Conservation (phyloP, 2,797 vertebrate species). For the Mus spretus region DNA sequence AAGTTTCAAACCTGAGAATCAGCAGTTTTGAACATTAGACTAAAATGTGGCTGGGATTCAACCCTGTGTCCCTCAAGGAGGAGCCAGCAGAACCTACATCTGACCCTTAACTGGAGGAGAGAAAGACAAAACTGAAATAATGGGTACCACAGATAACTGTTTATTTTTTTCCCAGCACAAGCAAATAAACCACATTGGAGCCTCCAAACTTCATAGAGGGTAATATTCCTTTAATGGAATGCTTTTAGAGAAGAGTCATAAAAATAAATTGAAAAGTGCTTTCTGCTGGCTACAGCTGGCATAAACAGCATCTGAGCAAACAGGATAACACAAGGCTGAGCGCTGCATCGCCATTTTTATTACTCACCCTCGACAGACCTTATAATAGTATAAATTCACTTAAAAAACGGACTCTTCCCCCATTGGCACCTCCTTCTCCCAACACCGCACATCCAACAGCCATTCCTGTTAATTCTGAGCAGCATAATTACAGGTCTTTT, state of each 20-base stretch:
- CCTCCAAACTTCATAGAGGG: conserved; percentile 85
- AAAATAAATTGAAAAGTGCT: conserved; percentile 90
- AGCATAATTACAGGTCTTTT: conserved; percentile 88
- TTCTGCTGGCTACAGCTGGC: conserved; percentile 88
- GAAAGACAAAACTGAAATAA: conserved; percentile 63
- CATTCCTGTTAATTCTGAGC: conserved; percentile 84
- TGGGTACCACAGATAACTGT: conserved; percentile 71
- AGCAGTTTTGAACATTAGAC: neutral
- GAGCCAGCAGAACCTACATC: neutral
- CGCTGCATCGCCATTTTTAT: conserved; percentile 85
- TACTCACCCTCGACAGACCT: conserved; percentile 83
- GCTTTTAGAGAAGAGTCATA: conserved; percentile 90
- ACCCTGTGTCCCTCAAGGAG: accelerated
- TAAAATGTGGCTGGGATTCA: neutral
- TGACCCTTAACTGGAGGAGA: conserved; percentile 75
- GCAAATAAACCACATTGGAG: conserved; percentile 86
- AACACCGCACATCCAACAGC: conserved; percentile 61
- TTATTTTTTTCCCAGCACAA: conserved; percentile 85
- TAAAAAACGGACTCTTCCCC: conserved; percentile 82
- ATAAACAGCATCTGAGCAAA: conserved; percentile 86
- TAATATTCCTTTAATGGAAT: conserved; percentile 90
- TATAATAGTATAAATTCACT: conserved; percentile 87
- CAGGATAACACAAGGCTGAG: conserved; percentile 86
- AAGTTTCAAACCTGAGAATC: conserved; percentile 3
- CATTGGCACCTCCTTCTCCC: neutral